phyloP scores from a whole-genome alignment of 1,140 invertebrate species.

The Acromyrmex heyeri region DNA sequence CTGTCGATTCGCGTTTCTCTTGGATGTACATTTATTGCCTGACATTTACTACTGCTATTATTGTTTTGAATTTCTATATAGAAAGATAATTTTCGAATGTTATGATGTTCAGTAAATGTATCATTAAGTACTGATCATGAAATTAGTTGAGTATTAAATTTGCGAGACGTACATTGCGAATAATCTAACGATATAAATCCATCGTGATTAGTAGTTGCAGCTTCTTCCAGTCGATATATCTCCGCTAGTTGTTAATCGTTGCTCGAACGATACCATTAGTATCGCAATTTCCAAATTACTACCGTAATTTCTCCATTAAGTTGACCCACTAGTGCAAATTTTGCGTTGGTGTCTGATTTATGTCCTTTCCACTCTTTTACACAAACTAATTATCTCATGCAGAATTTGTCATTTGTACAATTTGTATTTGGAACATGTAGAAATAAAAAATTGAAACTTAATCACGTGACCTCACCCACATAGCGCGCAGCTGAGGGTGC shows the following conservation, averaged over 20 bases:
- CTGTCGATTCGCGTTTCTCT: slow-evolving; percentile 5
- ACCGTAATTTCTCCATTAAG: slow-evolving; percentile 29
- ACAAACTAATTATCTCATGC: slow-evolving; percentile 2
- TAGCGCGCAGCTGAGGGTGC: neutral
- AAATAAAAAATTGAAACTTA: slow-evolving; percentile 56
- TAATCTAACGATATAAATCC: slow-evolving; percentile 25
- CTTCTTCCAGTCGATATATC: slow-evolving; percentile 42
- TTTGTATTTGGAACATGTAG: neutral
- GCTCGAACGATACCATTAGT: slow-evolving; percentile 2
- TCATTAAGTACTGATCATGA: neutral
- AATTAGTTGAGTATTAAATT: slow-evolving; percentile 19
- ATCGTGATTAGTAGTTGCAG: slow-evolving; percentile 28
- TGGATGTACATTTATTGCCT: neutral
- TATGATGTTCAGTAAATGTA: neutral
- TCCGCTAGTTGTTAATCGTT: slow-evolving; percentile 24
- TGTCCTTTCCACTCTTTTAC: slow-evolving; percentile 2
- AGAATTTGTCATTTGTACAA: slow-evolving; percentile 39
- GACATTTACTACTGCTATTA: neutral
- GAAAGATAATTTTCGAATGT: neutral
- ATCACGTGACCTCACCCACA: slow-evolving; percentile 19
- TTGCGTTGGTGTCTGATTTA: slow-evolving; percentile 10
- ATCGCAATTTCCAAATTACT: slow-evolving; percentile 41
- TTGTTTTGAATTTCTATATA: neutral
- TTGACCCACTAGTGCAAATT: slow-evolving; percentile 24
- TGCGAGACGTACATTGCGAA: neutral